Evolutionary conservation across 2,888 invertebrate genomes (phyloP).

Genomic region (Melikaiella ostensackeni): DNA sequence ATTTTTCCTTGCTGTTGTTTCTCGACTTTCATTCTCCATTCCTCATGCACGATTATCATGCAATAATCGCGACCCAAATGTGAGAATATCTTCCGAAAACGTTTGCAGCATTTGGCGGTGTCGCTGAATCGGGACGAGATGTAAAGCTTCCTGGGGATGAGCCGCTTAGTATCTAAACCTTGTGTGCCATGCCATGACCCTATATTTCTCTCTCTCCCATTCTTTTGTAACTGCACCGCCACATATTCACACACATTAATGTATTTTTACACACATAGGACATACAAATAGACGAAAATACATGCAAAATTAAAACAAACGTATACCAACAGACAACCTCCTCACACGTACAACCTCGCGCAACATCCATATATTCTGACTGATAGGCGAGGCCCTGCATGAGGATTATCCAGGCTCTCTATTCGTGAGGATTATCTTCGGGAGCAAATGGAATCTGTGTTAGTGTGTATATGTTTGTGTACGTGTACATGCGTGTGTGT

Average conservation of each 20-base stretch:
- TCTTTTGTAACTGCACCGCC: slow-evolving; percentile 34
- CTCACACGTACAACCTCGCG: not conserved
- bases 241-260: slow-evolving; percentile 3
- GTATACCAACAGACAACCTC: too few relatives aligned
- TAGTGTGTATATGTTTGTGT: slow-evolving; percentile 40
- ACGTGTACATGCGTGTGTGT: slow-evolving; percentile 48
- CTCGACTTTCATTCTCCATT: not conserved
- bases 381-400: slow-evolving; percentile 66
- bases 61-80: slow-evolving; percentile 54
- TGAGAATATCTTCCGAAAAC: slow-evolving; percentile 66
- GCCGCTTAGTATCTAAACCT: slow-evolving; percentile 76
- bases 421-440: slow-evolving; percentile 76
- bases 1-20: not conserved
- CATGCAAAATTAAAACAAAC: slow-evolving; percentile 37
- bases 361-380: slow-evolving; percentile 45
- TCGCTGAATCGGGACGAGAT: slow-evolving; percentile 67
- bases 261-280: slow-evolving; percentile 16
- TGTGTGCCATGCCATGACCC: slow-evolving; percentile 69
- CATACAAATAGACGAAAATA: slow-evolving; percentile 37
- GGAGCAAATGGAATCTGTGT: slow-evolving; percentile 57
- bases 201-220: slow-evolving; percentile 41
- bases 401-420: slow-evolving; percentile 75
- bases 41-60: not conserved
- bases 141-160: slow-evolving; percentile 75
- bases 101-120: slow-evolving; percentile 67